Conservation (phyloP, 2,888 invertebrate genomes). For the Pristionchus exspectatus region DNA sequence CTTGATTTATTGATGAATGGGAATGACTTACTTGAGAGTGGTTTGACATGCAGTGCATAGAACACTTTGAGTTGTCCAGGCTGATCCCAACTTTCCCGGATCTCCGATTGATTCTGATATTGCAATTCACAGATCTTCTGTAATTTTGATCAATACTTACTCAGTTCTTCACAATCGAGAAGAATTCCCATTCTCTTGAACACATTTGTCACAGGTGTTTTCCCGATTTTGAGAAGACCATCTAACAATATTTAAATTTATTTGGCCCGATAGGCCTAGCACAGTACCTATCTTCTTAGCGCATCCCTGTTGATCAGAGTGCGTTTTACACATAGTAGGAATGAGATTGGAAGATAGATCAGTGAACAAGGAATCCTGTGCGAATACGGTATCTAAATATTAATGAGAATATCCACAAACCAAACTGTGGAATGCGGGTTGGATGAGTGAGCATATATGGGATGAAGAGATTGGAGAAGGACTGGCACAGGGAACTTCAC, state of each 20-base stretch:
- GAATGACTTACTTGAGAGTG: constrained; percentile 33
- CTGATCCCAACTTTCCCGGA: not conserved
- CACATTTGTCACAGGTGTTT: not conserved
- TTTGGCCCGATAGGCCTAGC: not conserved
- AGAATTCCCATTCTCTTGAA: not conserved
- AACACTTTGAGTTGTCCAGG: not conserved
- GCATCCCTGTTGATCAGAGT: not conserved
- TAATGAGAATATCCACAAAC: not conserved
- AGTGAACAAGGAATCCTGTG: constrained; percentile 21
- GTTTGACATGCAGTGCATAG: constrained; percentile 27
- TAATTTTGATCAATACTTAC: not conserved
- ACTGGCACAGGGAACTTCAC: not conserved
- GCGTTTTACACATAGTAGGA: not conserved
- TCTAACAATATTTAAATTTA: not conserved
- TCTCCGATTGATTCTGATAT: not conserved
- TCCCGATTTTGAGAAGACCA: not conserved
- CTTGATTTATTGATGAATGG: not conserved
- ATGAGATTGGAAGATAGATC: constrained; percentile 46
- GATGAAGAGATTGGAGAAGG: not conserved
- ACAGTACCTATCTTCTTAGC: not conserved
- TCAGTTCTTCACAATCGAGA: not conserved
- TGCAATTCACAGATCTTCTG: not conserved
- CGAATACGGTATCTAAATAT: not conserved
- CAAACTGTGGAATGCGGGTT: not conserved
- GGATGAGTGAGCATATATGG: constrained; percentile 12